These are phyloP conservation scores for Caenorhabditis sp. DNA, from an alignment of 2,888 invertebrate species.

Conservation along the genomic window DNA sequence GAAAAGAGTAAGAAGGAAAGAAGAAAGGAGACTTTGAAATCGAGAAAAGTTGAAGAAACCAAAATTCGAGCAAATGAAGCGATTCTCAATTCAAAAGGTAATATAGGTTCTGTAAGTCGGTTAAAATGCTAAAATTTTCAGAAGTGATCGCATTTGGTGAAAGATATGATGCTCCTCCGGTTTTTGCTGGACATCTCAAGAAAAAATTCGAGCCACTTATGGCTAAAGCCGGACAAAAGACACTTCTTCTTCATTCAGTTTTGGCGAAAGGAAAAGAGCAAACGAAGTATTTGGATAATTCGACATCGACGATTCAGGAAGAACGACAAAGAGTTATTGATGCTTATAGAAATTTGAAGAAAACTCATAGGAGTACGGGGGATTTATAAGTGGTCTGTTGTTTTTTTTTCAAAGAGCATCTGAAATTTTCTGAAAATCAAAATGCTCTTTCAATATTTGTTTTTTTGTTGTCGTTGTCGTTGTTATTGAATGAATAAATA, in stretches of 20 bases:
- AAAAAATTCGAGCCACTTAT: slow-evolving; percentile 51
- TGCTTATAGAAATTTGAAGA: slow-evolving; percentile 58
- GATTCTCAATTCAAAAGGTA: slow-evolving; percentile 46
- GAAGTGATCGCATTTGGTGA: slow-evolving; percentile 66
- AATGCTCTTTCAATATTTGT: too few species aligned
- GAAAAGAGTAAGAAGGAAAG: slow-evolving; percentile 32
- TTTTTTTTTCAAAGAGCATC: too few species aligned
- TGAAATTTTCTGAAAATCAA: too few species aligned
- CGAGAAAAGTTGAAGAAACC: slow-evolving; percentile 22
- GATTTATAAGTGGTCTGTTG: slow-evolving; percentile 11
- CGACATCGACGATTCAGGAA: slow-evolving; percentile 19
- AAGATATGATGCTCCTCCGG: slow-evolving; percentile 62
- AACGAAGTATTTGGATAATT: slow-evolving; percentile 36
- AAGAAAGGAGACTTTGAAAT: slow-evolving; percentile 30
- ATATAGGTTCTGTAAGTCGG: background rate
- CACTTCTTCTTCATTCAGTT: slow-evolving; percentile 56
- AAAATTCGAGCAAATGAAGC: slow-evolving; percentile 19
- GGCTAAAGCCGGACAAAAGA: slow-evolving; percentile 61
- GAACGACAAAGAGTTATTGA: slow-evolving; percentile 61
- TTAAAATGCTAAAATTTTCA: slow-evolving; percentile 9
- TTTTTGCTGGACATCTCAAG: slow-evolving; percentile 49
- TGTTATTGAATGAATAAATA: too few species aligned
- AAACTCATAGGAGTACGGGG: slow-evolving; percentile 9
- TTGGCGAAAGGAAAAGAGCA: slow-evolving; percentile 36
- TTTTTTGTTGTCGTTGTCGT: too few species aligned